Evolutionary conservation across 2,888 invertebrate species (phyloP).

Genomic region (Mythimna loreyi): DNA sequence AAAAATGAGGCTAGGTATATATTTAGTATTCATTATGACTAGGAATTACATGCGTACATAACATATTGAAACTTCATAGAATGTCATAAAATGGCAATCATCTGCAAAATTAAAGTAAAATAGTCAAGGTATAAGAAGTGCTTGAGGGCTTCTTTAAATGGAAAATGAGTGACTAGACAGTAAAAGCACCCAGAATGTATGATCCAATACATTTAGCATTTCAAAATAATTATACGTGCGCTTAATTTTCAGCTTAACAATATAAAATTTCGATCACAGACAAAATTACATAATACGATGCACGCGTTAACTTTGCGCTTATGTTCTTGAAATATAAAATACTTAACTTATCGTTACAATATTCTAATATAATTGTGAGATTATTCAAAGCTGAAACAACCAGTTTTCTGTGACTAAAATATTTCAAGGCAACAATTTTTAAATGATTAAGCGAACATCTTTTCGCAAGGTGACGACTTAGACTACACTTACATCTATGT

Average conservation of each 20-base stretch:
- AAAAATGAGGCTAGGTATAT: too few relatives aligned
- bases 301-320: conserved; percentile 83
- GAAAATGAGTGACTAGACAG: conserved; percentile 5
- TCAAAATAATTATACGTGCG: conserved; percentile 76
- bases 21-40: not conserved
- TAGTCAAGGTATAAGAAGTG: not conserved
- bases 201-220: conserved; percentile 69
- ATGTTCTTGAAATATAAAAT: conserved; percentile 86
- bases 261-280: conserved; percentile 90
- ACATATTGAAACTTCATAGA: not conserved
- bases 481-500: conserved; percentile 58
- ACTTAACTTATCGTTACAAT: conserved; percentile 86
- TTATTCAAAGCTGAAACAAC: conserved; percentile 87
- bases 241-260: conserved; percentile 86
- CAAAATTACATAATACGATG: conserved; percentile 88
- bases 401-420: conserved; percentile 83
- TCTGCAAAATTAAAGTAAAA: conserved; percentile 1
- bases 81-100: not conserved
- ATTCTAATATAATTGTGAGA: conserved; percentile 84
- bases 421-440: conserved; percentile 85
- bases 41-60: not conserved
- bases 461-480: conserved; percentile 73
- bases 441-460: conserved; percentile 80
- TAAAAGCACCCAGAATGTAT: conserved; percentile 74
- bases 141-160: not conserved